Conservation (phyloP, 2,888 invertebrate species). For the Synergus japonicus region DNA sequence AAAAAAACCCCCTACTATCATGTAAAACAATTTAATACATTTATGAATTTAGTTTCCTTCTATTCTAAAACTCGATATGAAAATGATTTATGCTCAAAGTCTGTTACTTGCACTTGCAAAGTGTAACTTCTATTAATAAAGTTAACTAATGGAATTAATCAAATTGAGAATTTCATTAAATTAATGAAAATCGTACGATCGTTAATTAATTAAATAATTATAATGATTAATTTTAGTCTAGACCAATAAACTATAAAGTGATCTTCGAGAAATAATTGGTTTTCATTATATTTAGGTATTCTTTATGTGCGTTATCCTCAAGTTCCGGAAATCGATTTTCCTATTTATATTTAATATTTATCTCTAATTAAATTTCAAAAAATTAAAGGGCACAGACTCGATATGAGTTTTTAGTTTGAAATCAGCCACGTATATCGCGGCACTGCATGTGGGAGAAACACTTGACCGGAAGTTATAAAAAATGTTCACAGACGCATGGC, state of each 20-base stretch:
- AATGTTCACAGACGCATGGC: conserved; percentile 78
- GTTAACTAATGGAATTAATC: not conserved
- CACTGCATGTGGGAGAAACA: conserved; percentile 45
- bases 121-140: not conserved
- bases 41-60: not conserved
- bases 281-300: not conserved
- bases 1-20: not conserved
- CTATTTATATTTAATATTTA: too few relatives aligned
- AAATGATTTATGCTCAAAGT: conserved; percentile 28
- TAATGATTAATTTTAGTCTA: not conserved
- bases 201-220: not conserved
- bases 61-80: not conserved
- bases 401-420: not conserved
- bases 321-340: not conserved
- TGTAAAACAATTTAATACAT: not conserved
- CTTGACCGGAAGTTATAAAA: conserved; percentile 73
- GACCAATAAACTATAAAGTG: not conserved
- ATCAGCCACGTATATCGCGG: conserved; percentile 26
- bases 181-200: not conserved
- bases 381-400: not conserved
- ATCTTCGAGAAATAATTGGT: not conserved
- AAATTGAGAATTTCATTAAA: not conserved
- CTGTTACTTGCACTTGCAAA: conserved; percentile 5
- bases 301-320: conserved; percentile 15
- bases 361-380: not conserved